These are phyloP conservation scores for Nematolebias whitei DNA, from an alignment of 2,113 vertebrate genomes.

Conservation along the genomic window DNA sequence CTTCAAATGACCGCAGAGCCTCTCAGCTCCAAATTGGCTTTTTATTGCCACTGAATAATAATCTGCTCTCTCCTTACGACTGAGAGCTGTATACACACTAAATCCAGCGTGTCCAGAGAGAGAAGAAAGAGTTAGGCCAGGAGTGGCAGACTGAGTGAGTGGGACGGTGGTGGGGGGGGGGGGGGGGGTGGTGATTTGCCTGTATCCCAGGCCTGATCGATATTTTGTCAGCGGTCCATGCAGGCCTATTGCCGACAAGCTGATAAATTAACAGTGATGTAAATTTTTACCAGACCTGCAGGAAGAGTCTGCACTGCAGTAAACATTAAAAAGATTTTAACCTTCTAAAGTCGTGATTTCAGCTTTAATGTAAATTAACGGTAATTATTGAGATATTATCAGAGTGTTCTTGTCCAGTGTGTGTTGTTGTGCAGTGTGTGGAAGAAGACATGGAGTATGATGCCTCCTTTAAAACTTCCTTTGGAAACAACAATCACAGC, in stretches of 20 bases:
- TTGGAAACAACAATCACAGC: slow-evolving; percentile 73
- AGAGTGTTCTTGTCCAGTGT: neutral
- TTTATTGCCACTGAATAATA: slow-evolving; percentile 79
- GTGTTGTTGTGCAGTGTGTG: slow-evolving; percentile 30
- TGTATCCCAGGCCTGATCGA: slow-evolving; percentile 35
- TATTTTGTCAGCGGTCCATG: slow-evolving; percentile 35
- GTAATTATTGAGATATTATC: too few relatives aligned
- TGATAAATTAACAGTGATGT: slow-evolving; percentile 5
- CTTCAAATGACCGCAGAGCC: slow-evolving; percentile 67
- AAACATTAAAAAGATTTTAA: neutral
- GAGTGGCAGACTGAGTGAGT: slow-evolving; percentile 35
- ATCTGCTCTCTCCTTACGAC: slow-evolving; percentile 83
- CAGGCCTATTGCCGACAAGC: slow-evolving; percentile 8
- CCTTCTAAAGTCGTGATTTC: neutral
- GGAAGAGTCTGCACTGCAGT: slow-evolving; percentile 1
- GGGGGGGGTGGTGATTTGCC: neutral
- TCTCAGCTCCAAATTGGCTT: slow-evolving; percentile 72
- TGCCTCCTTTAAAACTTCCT: slow-evolving; percentile 58
- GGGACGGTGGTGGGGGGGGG: slow-evolving; percentile 11
- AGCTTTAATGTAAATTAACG: too few relatives aligned
- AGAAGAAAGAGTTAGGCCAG: slow-evolving; percentile 29
- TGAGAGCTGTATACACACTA: slow-evolving; percentile 81
- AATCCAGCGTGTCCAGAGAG: slow-evolving; percentile 60
- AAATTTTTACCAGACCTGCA: slow-evolving; percentile 2
- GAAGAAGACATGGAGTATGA: slow-evolving; percentile 65